Evolutionary conservation across 1,140 invertebrate genomes (phyloP).

Genomic region (Heliconius hermathena): DNA sequence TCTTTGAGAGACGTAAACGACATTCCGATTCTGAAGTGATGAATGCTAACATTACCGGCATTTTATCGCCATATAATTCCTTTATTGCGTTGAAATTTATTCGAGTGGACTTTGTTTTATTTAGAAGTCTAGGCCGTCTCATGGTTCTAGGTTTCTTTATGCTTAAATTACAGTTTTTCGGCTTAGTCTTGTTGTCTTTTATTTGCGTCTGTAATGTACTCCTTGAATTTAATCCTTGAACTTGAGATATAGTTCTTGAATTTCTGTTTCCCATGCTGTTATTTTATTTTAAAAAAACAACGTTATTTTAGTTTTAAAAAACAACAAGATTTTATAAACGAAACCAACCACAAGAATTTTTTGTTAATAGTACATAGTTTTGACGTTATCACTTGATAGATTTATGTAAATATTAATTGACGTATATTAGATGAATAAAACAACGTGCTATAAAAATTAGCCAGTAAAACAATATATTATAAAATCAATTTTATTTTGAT

Average conservation of each 20-base stretch:
- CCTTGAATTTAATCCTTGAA: conserved; percentile 8
- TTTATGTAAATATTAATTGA: conserved; percentile 10
- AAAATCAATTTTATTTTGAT: neutral
- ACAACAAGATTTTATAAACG: neutral
- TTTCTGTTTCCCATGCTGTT: conserved; percentile 45
- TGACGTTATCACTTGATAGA: conserved; percentile 18
- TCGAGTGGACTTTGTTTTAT: conserved; percentile 29
- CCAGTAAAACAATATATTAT: neutral
- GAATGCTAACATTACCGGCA: conserved; percentile 48
- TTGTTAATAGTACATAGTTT: neutral
- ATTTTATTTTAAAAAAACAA: neutral
- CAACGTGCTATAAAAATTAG: neutral
- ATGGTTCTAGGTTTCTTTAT: conserved; percentile 25
- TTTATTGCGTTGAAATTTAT: conserved; percentile 37
- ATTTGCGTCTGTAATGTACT: conserved; percentile 19
- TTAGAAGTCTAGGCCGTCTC: conserved; percentile 15
- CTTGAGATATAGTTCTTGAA: conserved; percentile 12
- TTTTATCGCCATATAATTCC: conserved; percentile 40
- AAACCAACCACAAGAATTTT: conserved; percentile 8
- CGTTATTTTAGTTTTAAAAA: neutral
- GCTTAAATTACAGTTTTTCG: conserved; percentile 21
- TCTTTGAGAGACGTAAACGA: conserved; percentile 27
- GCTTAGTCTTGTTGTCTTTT: conserved; percentile 21
- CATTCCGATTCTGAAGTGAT: conserved; percentile 41
- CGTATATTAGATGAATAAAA: neutral